A percentile compares a stretch with the other conserved stretches of the same genome.
These are phyloP conservation scores for Nasua narica DNA, from an alignment of 2,797 vertebrate genomes.

Conservation along the genomic window DNA sequence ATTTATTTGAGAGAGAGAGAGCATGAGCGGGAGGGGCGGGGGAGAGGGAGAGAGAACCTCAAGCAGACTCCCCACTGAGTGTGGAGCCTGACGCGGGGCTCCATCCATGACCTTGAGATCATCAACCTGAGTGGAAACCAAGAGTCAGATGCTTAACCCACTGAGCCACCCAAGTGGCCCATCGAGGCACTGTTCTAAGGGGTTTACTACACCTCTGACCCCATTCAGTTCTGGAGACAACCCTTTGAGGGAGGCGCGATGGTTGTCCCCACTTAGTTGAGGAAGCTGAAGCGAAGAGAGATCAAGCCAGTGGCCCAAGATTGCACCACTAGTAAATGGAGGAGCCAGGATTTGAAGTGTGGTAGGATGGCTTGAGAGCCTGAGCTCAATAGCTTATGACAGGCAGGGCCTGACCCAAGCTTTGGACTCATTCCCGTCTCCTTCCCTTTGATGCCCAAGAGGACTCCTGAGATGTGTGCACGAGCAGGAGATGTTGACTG, in stretches of 20 bases:
- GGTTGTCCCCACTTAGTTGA: not conserved
- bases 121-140: not conserved
- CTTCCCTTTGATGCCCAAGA: not conserved
- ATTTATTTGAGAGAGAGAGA: not conserved
- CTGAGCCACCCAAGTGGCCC: not conserved
- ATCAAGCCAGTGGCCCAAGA: not conserved
- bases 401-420: not conserved
- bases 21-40: not conserved
- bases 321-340: rapidly evolving
- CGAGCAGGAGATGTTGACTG: not conserved
- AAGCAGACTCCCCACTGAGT: not conserved
- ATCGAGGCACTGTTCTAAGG: not conserved
- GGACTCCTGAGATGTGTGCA: not conserved
- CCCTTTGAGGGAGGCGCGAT: not conserved
- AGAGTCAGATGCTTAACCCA: not conserved
- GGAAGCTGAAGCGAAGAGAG: not conserved
- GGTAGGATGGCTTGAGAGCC: rapidly evolving
- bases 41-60: not conserved
- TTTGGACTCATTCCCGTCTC: not conserved
- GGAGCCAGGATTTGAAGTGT: not conserved
- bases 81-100: not conserved
- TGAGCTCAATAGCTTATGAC: not conserved
- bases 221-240: not conserved
- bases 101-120: not conserved
- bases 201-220: too few species aligned